Base-by-base conservation (phyloP, 2,113 vertebrate genomes). In the Corythornis cristatus region DNA sequence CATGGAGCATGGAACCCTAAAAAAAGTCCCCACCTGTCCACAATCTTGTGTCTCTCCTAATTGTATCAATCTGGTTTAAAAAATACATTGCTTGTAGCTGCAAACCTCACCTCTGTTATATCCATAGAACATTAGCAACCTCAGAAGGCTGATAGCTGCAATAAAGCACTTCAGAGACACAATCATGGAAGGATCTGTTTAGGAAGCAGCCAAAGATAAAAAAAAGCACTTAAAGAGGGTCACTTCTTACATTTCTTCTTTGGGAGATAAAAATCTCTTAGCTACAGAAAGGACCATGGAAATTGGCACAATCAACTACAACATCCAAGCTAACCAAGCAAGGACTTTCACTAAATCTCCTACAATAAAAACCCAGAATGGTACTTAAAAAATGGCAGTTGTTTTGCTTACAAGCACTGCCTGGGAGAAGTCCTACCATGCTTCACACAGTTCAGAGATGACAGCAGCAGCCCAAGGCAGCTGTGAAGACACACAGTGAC, bases 171-270 rank as follows among this genome's bases (percentile, higher is more conserved):
- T 60, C 8, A 6, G 53, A 29, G 53, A 51, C 50, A 51, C 8
- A 28, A 54, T 2, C 37, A 8, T 73, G 23, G 40, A 82, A 73
- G n/a, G 16, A 88, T 50, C 66, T 31, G 8, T 37, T 93, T 58
- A 54, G 31, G 62, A 89, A 92, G 58, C 20, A 82, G 50, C 35
- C 74, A 61, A 54, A 85, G 67, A 68, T 14, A 48, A 48, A 74
- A 91, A 71, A 8, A 84, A 78, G 35, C n/a, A 40, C 14, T 86
- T 66, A 78, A 84, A 72, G 62, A 78, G 6, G 74, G 54, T 84
- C 15, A 80, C n/a, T 85, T 92, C 66, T 77, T 45, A 54, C 15
- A 4, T 79, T 92, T 86, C 66, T 54, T 79, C 70, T 42, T 67
- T 13, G 20, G 6, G 19, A 93, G 67, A 87, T 29, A 87, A 62